phyloP scores from a whole-genome alignment of 2,113 vertebrate species.

The Chlamydotis undulata region DNA sequence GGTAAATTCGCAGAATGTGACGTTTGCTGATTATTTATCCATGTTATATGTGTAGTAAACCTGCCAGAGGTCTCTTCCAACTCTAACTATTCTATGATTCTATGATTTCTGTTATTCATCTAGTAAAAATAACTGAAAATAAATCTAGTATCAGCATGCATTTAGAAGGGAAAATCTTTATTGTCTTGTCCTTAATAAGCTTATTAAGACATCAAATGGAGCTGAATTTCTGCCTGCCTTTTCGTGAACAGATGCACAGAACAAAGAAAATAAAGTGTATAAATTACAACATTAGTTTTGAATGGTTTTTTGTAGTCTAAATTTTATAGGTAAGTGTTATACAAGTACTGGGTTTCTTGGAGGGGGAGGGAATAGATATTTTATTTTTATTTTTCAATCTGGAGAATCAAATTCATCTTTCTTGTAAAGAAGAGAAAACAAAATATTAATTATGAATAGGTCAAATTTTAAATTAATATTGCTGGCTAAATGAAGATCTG shows the following conservation, averaged over 20 bases:
- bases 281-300: not conserved
- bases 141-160: not conserved
- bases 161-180: not conserved
- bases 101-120: not conserved
- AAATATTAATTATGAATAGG: not conserved
- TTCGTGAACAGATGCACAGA: not conserved
- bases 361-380: fast-evolving
- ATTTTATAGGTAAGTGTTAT: not conserved
- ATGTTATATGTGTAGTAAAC: not conserved
- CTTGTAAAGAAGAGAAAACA: not conserved
- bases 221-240: not conserved
- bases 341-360: fast-evolving
- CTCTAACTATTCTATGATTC: no score
- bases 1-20: not conserved
- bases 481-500: not conserved
- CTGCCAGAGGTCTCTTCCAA: not conserved
- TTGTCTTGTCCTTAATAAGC: not conserved
- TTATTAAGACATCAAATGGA: not conserved
- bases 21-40: not conserved
- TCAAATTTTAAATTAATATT: not conserved
- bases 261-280: not conserved
- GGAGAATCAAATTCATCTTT: not conserved
- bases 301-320: not conserved
- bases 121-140: not conserved
- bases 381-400: not conserved